These are phyloP conservation scores for Pollenia amentaria DNA, from an alignment of 2,888 invertebrate species.

Conservation along the genomic window DNA sequence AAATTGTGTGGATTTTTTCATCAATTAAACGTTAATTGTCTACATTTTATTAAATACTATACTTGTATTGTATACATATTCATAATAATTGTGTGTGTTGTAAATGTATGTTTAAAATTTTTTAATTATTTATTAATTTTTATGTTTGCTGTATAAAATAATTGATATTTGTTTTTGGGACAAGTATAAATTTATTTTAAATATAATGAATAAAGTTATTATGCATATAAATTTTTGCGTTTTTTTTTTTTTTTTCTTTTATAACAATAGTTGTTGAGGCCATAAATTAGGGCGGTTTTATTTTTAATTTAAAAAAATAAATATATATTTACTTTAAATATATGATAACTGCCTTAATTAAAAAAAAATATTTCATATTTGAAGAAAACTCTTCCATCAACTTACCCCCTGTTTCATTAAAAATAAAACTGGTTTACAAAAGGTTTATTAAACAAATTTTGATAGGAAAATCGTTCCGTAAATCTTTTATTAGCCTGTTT, in stretches of 20 bases:
- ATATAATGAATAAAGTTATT: slow-evolving; percentile 31
- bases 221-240: slow-evolving; percentile 15
- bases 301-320: slow-evolving; percentile 20
- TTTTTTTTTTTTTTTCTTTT: slow-evolving; percentile 22
- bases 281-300: slow-evolving; percentile 38
- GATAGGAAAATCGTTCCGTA: no score
- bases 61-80: neutral
- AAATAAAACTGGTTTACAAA: no score
- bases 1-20: slow-evolving; percentile 45
- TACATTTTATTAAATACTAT: slow-evolving; percentile 25
- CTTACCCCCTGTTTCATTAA: no score
- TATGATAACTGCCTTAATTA: neutral
- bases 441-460: no score
- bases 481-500: no score
- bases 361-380: neutral
- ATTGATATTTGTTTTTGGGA: slow-evolving; percentile 51
- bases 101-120: neutral
- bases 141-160: slow-evolving; percentile 54
- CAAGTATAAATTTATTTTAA: slow-evolving; percentile 15
- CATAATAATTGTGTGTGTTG: slow-evolving; percentile 31
- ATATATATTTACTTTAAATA: slow-evolving; percentile 26
- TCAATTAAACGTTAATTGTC: slow-evolving; percentile 48
- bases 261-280: slow-evolving; percentile 55
- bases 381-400: no score
- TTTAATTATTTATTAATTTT: slow-evolving; percentile 19